These are phyloP conservation scores for Rhinella marina DNA, from an alignment of 2,797 vertebrate species.

Conservation along the genomic window DNA sequence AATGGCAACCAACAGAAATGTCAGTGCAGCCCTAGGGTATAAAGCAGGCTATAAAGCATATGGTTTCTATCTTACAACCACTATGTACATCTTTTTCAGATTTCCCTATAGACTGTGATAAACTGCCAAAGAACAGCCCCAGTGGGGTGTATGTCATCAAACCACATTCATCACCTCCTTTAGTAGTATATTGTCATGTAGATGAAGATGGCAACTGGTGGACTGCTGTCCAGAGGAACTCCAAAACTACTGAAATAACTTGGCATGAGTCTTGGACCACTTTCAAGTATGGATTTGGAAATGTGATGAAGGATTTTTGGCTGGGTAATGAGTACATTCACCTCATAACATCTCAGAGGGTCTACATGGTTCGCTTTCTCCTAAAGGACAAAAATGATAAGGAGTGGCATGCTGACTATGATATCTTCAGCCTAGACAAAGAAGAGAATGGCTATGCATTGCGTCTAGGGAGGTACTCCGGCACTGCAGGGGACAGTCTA, in stretches of 20 bases:
- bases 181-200: slow-evolving; percentile 71
- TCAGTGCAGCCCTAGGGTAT: no score
- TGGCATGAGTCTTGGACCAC: slow-evolving; percentile 72
- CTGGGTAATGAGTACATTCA: slow-evolving; percentile 72
- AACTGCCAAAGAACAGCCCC: slow-evolving; percentile 58
- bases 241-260: slow-evolving; percentile 53
- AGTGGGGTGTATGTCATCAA: slow-evolving; percentile 71
- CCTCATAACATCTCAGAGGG: slow-evolving; percentile 67
- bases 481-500: slow-evolving; percentile 64
- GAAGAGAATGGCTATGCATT: slow-evolving; percentile 67
- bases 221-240: slow-evolving; percentile 70
- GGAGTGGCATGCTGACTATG: slow-evolving; percentile 66
- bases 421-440: slow-evolving; percentile 69
- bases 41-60: no score
- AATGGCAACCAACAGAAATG: background rate
- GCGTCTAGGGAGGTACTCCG: slow-evolving; percentile 65
- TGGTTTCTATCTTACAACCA: background rate
- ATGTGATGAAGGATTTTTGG: slow-evolving; percentile 67
- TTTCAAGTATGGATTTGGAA: slow-evolving; percentile 71
- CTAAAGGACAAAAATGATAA: slow-evolving; percentile 62
- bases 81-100: background rate
- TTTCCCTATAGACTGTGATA: slow-evolving; percentile 69
- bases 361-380: slow-evolving; percentile 69
- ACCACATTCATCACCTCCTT: slow-evolving; percentile 32
- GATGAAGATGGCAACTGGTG: slow-evolving; percentile 68